Percentiles rank a stretch among this genome's conserved stretches.
phyloP scores from a whole-genome alignment of 2,888 invertebrate genomes.

The Tenthredo amoena region DNA sequence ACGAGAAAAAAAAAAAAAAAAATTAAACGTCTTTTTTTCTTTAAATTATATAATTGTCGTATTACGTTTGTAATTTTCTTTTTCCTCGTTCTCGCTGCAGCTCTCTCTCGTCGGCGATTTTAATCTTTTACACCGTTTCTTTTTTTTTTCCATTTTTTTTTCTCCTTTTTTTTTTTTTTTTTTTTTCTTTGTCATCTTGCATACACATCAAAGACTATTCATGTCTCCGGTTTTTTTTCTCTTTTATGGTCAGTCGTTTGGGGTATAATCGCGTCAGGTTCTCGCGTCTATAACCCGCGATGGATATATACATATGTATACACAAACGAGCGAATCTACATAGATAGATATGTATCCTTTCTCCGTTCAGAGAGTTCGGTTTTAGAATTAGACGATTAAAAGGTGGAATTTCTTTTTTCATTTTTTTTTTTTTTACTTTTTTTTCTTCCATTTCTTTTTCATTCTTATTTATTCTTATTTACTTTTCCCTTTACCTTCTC shows the following conservation, averaged over 20 bases:
- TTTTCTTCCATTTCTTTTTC: background rate
- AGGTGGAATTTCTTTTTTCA: background rate
- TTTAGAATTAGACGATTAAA: conserved; percentile 11
- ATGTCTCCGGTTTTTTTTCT: too few relatives aligned
- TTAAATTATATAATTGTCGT: too few relatives aligned
- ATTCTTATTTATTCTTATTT: background rate
- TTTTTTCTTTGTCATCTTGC: background rate
- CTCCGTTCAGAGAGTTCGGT: background rate
- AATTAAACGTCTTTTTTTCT: too few relatives aligned
- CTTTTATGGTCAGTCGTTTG: background rate
- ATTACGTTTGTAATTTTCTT: too few relatives aligned
- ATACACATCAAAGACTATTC: background rate
- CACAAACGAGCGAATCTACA: background rate
- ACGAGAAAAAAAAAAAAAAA: too few relatives aligned
- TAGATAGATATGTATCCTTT: conserved; percentile 17
- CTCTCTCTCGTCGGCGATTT: too few relatives aligned
- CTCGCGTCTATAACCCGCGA: background rate
- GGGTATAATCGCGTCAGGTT: background rate
- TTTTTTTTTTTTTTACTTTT: background rate
- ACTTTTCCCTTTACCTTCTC: too few relatives aligned
- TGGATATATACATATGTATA: background rate
- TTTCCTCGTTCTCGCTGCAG: too few relatives aligned
- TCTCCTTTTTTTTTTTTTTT: too few relatives aligned
- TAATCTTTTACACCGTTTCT: too few relatives aligned
- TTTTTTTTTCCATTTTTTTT: too few relatives aligned